Conservation (phyloP, 1,140 invertebrate genomes). For the Lucilia sericata region DNA sequence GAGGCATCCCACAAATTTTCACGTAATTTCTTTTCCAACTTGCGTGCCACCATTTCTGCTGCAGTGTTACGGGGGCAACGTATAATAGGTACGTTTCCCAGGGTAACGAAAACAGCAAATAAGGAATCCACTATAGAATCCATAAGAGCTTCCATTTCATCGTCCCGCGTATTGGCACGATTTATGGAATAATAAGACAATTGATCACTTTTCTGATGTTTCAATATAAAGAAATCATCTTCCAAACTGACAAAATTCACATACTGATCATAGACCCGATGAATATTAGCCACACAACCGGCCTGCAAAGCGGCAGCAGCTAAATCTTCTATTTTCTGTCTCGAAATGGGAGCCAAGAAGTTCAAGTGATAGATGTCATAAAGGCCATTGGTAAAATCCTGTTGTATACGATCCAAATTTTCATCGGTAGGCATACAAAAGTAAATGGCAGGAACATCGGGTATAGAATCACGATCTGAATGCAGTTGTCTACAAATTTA, state of each 20-base stretch:
- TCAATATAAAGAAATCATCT: conserved; percentile 96
- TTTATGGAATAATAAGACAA: conserved; percentile 97
- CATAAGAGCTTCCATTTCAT: conserved; percentile 95
- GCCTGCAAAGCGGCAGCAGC: conserved; percentile 91
- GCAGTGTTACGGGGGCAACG: conserved; percentile 95
- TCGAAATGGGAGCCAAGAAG: conserved; percentile 95
- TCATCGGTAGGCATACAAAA: conserved; percentile 98
- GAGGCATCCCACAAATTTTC: conserved; percentile 97
- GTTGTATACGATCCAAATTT: conserved; percentile 93
- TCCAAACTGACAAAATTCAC: conserved; percentile 98
- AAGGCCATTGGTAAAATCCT: conserved; percentile 90
- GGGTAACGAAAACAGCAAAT: conserved; percentile 97
- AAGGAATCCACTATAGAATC: conserved; percentile 95
- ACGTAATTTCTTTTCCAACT: conserved; percentile 95
- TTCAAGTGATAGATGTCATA: conserved; percentile 98
- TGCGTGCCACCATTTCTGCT: conserved; percentile 97
- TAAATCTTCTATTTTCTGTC: conserved; percentile 95
- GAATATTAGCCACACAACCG: conserved; percentile 88
- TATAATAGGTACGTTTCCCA: conserved; percentile 96
- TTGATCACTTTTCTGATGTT: conserved; percentile 89
- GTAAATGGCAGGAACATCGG: conserved; percentile 98
- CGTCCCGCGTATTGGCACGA: conserved; percentile 92
- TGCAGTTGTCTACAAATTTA: conserved; percentile 82
- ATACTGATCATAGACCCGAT: conserved; percentile 98
- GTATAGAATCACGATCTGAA: conserved; percentile 94